Conservation (phyloP, 1,140 invertebrate genomes). For the Cyphomyrmex costatus region DNA sequence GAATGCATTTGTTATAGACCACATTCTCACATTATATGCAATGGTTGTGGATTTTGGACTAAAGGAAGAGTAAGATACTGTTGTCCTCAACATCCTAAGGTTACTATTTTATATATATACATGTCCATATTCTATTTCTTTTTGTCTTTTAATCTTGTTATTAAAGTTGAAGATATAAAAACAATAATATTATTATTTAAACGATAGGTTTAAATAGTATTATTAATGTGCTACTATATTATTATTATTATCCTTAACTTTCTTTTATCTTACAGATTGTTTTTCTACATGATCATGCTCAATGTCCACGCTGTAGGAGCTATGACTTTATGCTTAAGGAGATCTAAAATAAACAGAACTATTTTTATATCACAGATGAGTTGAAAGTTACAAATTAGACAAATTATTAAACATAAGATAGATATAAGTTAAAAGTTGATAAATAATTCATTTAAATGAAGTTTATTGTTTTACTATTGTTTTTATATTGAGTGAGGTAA, state of each 20-base stretch:
- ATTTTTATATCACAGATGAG: neutral
- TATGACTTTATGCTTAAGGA: conserved; percentile 40
- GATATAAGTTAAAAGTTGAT: neutral
- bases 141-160: neutral
- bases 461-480: neutral
- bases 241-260: neutral
- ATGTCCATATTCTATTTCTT: neutral
- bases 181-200: neutral
- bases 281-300: conserved; percentile 31
- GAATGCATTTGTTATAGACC: conserved; percentile 70
- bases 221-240: neutral
- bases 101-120: neutral
- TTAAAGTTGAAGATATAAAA: neutral
- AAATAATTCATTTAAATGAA: neutral
- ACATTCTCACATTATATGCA: conserved; percentile 65
- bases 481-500: neutral
- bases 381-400: conserved; percentile 2
- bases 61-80: conserved; percentile 66
- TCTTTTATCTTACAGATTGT: conserved; percentile 40
- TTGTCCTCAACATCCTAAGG: conserved; percentile 73
- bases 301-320: conserved; percentile 40
- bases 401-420: neutral
- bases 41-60: conserved; percentile 68
- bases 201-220: neutral
- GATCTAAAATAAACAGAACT: neutral